Percentiles rank a stretch among this genome's conserved stretches.
phyloP scores from a whole-genome alignment of 2,113 vertebrate genomes.

The Copsychus sechellarum region DNA sequence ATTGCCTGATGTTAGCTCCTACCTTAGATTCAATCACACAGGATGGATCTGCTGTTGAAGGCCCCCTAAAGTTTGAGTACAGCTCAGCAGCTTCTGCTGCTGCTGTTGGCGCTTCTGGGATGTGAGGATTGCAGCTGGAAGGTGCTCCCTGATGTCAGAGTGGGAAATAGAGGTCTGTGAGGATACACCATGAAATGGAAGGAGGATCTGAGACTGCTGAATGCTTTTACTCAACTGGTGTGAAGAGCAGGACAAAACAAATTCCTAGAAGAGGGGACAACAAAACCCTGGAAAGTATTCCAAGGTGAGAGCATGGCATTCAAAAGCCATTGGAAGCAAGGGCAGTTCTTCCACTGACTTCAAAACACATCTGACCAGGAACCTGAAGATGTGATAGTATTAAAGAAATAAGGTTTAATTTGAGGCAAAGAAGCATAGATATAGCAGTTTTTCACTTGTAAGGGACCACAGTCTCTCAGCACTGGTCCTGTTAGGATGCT shows the following conservation, averaged over 20 bases:
- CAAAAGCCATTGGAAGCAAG: background rate
- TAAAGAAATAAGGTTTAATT: background rate
- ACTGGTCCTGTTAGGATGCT: background rate
- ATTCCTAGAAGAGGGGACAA: background rate
- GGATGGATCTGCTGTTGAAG: background rate
- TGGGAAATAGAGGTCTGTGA: background rate
- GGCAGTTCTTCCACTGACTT: background rate
- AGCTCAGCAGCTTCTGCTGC: background rate
- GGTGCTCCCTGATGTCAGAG: background rate
- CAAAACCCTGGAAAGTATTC: background rate
- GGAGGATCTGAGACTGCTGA: background rate
- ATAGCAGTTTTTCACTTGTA: background rate
- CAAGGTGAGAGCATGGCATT: too few species aligned
- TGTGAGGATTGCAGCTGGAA: background rate
- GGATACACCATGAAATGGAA: background rate
- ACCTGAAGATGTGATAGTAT: background rate
- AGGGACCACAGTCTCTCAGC: background rate
- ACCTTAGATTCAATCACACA: background rate
- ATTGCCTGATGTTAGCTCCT: background rate
- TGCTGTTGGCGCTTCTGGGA: background rate
- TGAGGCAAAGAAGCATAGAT: background rate
- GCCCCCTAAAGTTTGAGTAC: fast-evolving
- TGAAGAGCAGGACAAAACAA: background rate
- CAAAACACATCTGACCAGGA: background rate
- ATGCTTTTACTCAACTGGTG: fast-evolving